Base-by-base conservation (phyloP, 2,113 vertebrate genomes). In the Xenopus borealis region DNA sequence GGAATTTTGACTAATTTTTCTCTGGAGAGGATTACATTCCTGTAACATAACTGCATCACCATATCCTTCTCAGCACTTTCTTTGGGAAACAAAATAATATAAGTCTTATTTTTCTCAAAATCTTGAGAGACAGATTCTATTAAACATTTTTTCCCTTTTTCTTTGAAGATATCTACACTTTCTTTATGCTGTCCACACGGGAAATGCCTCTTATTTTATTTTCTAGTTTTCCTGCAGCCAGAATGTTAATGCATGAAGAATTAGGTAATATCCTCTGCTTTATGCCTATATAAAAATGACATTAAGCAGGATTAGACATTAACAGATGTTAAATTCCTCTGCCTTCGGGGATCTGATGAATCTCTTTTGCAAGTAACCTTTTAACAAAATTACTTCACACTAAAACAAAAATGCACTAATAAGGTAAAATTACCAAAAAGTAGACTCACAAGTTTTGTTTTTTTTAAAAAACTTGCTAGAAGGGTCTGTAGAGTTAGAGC, bases 281-380 rank as follows among this genome's bases (percentile, higher is more conserved):
- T 77, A 77, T 77, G 66, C 30, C 74, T 69, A 77, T 69, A 77
- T 77, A 77, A 77, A 77, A 77, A 70, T 77, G 66, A 70, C 74
- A 77, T 77, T 77, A 77, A 70, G 62, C 74, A 57, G 59, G 59
- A 77, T 77, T 64, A 69, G 74, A 64, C 67, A 77, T 77, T 77
- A 77, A 69, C 74, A 77, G 74, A 77, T 77, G 74, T 69, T 76
- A 76, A 76, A 76, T 62, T 70, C 47, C 18, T 61, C 47, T 53
- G 67, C 74, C 74, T 67, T 63, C n/a, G 58, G 74, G 74, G 59
- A 77, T 64, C 66, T 20, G 65, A 52, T 13, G 46, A 67, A 67
- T 67, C 44, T 69, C 40, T 62, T 70, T 64, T 77, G 66, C 59
- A 70, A 70, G 58, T 70, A 76, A 76, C 74, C 74, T 76, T 76